Conservation (phyloP, 2,888 invertebrate species). For the Ennomos erosarius region DNA sequence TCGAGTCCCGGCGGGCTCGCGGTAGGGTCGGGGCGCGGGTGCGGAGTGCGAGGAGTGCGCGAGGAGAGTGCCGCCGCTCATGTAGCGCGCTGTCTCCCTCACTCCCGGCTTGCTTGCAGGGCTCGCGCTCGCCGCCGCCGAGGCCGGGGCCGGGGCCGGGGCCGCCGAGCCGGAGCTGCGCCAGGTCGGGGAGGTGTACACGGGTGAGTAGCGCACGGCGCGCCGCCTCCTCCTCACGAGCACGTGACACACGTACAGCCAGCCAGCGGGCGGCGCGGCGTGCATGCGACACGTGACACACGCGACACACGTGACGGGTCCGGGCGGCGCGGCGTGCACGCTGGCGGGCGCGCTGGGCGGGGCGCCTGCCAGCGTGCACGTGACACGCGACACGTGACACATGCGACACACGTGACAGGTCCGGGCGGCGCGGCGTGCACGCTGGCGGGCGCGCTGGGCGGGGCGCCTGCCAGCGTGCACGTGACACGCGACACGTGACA, state of each 20-base stretch:
- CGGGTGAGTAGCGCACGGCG: too few species aligned
- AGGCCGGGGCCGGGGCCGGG: too few species aligned
- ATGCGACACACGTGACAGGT: too few species aligned
- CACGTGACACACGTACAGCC: too few species aligned
- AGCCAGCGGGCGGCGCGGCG: conserved; percentile 96
- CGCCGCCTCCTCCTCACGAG: too few species aligned
- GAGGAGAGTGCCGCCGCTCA: conserved; percentile 27
- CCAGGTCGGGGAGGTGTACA: conserved; percentile 94
- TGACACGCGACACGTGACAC: too few species aligned
- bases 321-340: conserved; percentile 93
- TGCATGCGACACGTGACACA: too few species aligned
- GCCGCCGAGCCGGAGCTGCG: conserved; percentile 93
- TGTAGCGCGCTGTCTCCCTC: conserved; percentile 39
- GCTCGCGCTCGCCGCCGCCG: conserved; percentile 88
- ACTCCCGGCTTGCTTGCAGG: conserved; percentile 52
- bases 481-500: too few species aligned
- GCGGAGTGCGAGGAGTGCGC: conserved; percentile 41
- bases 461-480: conserved; percentile 93
- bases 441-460: conserved; percentile 97
- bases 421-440: conserved; percentile 96
- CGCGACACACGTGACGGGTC: conserved; percentile 93
- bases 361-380: too few species aligned
- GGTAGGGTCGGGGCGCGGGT: conserved; percentile 25
- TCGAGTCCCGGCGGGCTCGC: conserved; percentile 2
- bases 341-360: too few species aligned